Conservation (phyloP, 2,797 vertebrate genomes). For the Phoxinus dragarum region DNA sequence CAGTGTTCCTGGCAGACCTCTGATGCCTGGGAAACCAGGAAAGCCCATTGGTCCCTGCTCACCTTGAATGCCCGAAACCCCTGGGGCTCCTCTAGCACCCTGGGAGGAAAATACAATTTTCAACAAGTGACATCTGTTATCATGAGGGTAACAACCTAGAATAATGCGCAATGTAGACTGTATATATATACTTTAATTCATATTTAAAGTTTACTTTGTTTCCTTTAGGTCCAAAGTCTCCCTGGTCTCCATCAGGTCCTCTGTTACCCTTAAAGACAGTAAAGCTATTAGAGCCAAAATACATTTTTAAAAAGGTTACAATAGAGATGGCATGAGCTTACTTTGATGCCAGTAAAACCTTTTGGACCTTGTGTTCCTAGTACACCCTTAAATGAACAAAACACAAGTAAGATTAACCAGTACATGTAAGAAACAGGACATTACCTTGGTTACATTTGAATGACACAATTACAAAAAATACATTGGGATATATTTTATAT, state of each 20-base stretch:
- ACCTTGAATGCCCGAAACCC: constrained; percentile 79
- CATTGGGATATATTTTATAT: not conserved
- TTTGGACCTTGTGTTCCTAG: constrained; percentile 76
- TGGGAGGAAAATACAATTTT: constrained; percentile 58
- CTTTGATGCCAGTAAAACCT: constrained; percentile 77
- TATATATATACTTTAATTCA: not conserved
- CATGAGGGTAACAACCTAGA: not conserved
- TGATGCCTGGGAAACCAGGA: constrained; percentile 80
- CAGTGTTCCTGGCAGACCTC: constrained; percentile 73
- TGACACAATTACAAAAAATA: not conserved
- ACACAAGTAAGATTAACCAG: not conserved
- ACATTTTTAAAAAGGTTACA: not conserved
- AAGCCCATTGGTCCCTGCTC: constrained; percentile 80
- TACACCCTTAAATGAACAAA: constrained; percentile 74
- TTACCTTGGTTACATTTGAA: not conserved
- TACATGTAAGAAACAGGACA: not conserved
- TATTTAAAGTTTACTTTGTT: constrained; percentile 76
- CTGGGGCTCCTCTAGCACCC: constrained; percentile 78
- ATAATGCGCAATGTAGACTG: not conserved
- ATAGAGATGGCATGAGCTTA: constrained; percentile 62
- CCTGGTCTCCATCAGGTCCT: constrained; percentile 81
- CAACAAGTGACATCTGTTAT: not conserved
- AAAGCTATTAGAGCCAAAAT: not conserved
- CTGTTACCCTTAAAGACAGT: constrained; percentile 74
- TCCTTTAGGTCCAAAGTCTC: constrained; percentile 82